phyloP scores from a whole-genome alignment of 1,140 invertebrate genomes.

The Sinella curviseta region DNA sequence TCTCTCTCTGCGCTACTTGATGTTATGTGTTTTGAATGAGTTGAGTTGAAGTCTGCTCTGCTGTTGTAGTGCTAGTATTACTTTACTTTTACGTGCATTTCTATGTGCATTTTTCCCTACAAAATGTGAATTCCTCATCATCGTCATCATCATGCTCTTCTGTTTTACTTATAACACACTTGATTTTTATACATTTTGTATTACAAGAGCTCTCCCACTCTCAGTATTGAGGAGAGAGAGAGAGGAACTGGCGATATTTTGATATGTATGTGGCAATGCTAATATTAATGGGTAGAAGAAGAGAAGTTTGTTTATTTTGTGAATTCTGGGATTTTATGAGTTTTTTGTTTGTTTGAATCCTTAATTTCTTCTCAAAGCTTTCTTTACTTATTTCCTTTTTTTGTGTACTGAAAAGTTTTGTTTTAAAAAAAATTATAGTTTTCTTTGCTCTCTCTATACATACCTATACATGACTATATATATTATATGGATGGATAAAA shows the following conservation, averaged over 20 bases:
- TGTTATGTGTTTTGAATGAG: slow-evolving; percentile 5
- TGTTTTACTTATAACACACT: too few relatives aligned
- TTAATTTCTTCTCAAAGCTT: slow-evolving; percentile 21
- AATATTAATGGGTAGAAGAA: slow-evolving; percentile 20
- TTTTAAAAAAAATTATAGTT: background rate
- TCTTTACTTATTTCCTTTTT: slow-evolving; percentile 13
- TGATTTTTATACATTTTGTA: too few relatives aligned
- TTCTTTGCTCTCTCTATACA: too few relatives aligned
- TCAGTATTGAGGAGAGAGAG: too few relatives aligned
- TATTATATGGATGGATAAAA: background rate
- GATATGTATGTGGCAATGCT: slow-evolving; percentile 18
- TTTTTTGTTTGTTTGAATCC: slow-evolving; percentile 26
- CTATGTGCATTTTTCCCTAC: too few relatives aligned
- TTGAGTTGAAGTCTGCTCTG: background rate
- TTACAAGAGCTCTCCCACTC: too few relatives aligned
- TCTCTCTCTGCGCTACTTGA: background rate
- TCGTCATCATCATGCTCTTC: too few relatives aligned
- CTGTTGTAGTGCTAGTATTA: too few relatives aligned
- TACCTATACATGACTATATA: too few relatives aligned
- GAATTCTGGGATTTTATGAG: slow-evolving; percentile 25
- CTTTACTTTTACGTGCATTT: too few relatives aligned
- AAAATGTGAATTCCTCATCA: too few relatives aligned
- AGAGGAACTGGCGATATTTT: too few relatives aligned
- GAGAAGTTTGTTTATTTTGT: slow-evolving; percentile 22
- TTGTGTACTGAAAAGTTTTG: background rate